A percentile compares a stretch with the other conserved stretches of the same genome.
These are phyloP conservation scores for Silurus asotus DNA, from an alignment of 2,113 vertebrate genomes.

Conservation along the genomic window DNA sequence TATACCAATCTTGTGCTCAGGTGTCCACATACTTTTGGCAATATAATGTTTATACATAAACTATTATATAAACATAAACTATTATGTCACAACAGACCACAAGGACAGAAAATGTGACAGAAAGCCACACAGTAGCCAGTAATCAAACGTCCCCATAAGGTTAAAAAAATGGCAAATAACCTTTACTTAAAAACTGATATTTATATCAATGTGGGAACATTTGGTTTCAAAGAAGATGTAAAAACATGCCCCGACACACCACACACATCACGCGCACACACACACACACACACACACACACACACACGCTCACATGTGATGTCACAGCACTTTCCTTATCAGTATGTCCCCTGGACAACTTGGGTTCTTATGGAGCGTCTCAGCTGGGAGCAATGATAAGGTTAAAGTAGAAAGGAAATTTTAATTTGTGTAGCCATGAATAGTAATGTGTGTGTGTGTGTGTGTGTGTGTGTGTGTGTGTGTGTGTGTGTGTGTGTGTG, in stretches of 20 bases:
- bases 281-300: slow-evolving; percentile 6
- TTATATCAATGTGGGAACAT: neutral
- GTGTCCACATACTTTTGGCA: no score
- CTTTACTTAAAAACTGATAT: neutral
- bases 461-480: slow-evolving; percentile 4
- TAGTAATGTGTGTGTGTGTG: slow-evolving; percentile 30
- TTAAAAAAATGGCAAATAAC: neutral
- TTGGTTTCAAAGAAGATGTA: neutral
- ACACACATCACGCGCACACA: neutral
- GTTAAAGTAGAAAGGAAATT: slow-evolving; percentile 26
- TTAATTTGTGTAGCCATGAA: slow-evolving; percentile 36
- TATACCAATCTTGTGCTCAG: no score
- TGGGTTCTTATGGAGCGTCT: neutral
- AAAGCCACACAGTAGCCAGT: no score
- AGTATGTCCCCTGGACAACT: neutral
- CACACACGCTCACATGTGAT: neutral
- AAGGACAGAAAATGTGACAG: no score
- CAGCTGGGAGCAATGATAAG: slow-evolving; percentile 44
- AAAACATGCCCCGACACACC: neutral
- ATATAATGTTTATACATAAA: no score
- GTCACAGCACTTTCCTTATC: slow-evolving; percentile 5
- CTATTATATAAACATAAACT: no score
- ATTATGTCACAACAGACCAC: no score
- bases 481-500: slow-evolving; percentile 2
- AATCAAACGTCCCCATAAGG: neutral